Conservation (phyloP, 2,888 invertebrate genomes). For the Cryptocephalus primarius region DNA sequence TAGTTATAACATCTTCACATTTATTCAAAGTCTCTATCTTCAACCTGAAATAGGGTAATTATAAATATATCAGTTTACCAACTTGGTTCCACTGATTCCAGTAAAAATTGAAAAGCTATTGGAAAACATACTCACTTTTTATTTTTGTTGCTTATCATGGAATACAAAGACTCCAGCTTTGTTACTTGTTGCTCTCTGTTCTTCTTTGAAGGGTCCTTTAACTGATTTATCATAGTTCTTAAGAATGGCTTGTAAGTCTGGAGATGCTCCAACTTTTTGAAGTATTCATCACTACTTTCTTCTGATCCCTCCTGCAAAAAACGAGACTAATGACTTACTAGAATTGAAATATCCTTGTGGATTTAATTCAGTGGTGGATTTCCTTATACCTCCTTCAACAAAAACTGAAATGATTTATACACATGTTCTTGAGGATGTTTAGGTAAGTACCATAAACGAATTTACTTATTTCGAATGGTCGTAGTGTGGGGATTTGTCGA, state of each 20-base stretch:
- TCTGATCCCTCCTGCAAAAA: too few species aligned
- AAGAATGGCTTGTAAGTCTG: conserved; percentile 64
- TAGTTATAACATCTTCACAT: conserved; percentile 58
- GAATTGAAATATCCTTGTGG: too few species aligned
- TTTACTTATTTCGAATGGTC: too few species aligned
- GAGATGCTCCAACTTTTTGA: conserved; percentile 52
- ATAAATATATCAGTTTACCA: background rate
- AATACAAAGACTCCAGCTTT: conserved; percentile 53
- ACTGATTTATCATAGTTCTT: conserved; percentile 53
- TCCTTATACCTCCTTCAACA: too few species aligned
- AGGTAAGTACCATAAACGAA: too few species aligned
- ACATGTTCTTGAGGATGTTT: too few species aligned
- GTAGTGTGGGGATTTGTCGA: too few species aligned
- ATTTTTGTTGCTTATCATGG: conserved; percentile 49
- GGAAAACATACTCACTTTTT: conserved; percentile 44
- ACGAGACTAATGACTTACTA: too few species aligned
- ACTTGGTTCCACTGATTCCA: background rate
- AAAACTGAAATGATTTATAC: too few species aligned
- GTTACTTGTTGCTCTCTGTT: conserved; percentile 48
- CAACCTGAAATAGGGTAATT: conserved; percentile 39
- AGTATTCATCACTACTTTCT: conserved; percentile 39
- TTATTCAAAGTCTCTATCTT: conserved; percentile 56
- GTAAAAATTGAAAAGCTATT: background rate
- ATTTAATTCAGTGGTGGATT: too few species aligned
- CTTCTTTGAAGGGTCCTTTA: conserved; percentile 42